Evolutionary conservation across 2,113 vertebrate genomes (phyloP), one percentile per base, ranked within the genome.

Genomic region (Gobio gobio): DNA sequence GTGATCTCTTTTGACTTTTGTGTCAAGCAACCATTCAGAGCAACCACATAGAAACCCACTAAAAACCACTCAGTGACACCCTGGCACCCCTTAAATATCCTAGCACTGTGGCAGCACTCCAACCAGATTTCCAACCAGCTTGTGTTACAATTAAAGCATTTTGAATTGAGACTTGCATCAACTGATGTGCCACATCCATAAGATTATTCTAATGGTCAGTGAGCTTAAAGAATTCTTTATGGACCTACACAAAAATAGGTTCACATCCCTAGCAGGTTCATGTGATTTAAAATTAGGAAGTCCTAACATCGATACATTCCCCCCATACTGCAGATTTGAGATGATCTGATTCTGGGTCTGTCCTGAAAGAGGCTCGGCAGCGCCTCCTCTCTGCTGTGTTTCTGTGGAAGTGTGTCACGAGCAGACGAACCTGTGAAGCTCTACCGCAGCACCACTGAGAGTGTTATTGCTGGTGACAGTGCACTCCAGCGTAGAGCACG

Each of bases 351-450:
- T 79, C 22, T 61, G 36, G 61, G 7, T 80, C 78, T 66, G 61
- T 33, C 43, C n/a, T 68, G 77, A 26, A 16, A 14, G n/a, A 45
- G 58, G 61, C 43, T 81, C 59, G 4, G 26, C 80, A 56, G 64
- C 47, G 29, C 64, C 64, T 82, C 80, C 80, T 82, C 49, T 72
- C 64, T 82, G 61, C 45, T 3, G 64, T 51, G 61, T 16, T 43
- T 80, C 59, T 66, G 78, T 82, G 80, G 20, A 82, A 82, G 80
- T 82, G 80, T 82, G 80, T 72, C 80, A 82, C 64, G 47, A 82
- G 47, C 49, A 58, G 26, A 51, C 18, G 29, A 82, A 82, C 78
- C 78, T 81, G 78, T 66, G 78, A 81, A 81, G n/a, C 45, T 81
- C 43, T 49, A 68, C 78, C 24, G 6, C 78, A 81, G 61, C 24